Evolutionary conservation across 2,797 vertebrate genomes (phyloP), one percentile per base, ranked within the genome.

Genomic region (Darevskia mixta): DNA sequence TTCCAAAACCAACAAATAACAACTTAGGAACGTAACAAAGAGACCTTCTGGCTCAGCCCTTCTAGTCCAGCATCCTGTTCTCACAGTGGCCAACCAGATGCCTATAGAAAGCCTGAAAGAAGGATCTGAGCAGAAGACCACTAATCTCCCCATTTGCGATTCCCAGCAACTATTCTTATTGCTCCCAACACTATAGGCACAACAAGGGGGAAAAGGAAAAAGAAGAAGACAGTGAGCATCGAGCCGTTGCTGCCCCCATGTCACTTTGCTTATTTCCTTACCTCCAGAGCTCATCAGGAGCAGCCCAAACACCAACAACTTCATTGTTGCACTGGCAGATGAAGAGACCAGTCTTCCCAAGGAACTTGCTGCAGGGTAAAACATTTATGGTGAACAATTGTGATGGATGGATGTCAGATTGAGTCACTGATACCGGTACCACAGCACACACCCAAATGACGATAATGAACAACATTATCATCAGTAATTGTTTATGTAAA

Each of bases 401-500:
- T 58, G 4, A 17, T 15, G 43, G 66, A 61, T 20, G 17, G 78
- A 49, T 58, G 35, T 15, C 23, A 76, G 66, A 72, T 64, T 43
- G 23, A 81, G 38, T 71, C 67, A 66, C 10, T 15, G 55, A 79
- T 80, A 88, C 55, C 45, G 35, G 71, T 32, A 15, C 69, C 69
- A 38, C 10, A 9, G 5, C 25, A 64, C 13, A 81, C 86, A 64
- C 69, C 86, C 55, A 64, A 49, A 4, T 85, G 69, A 66, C 80
- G 69, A 85, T 61, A 79, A 55, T 18, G 58, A 85, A 23, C 17
- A 49, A 6, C 41, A 76, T 81, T 67, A 66, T 23, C 25, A 67
- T 29, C 8, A 8, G 55, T 85, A 88, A 85, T 80, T 75, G 78
- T 85, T 49, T 66, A 80, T 73, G 77, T 81, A 75, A 81, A 89